Conservation (phyloP, 1,140 invertebrate species). For the Ostrea denselamellosa region DNA sequence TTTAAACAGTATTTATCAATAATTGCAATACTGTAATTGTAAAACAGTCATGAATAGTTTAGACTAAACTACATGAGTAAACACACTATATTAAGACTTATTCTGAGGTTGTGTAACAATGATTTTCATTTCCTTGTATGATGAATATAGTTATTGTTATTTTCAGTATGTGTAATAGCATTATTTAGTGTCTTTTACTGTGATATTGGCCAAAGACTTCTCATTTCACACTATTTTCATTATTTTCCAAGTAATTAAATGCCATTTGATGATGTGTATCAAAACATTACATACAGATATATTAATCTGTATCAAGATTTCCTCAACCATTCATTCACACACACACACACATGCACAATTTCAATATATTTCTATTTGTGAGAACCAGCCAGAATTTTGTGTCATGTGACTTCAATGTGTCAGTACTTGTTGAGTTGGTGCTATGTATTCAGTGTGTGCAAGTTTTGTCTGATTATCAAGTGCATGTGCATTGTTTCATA, state of each 20-base stretch:
- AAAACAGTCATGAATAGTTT: too few species aligned
- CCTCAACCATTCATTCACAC: too few species aligned
- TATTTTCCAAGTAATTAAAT: neutral
- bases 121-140: neutral
- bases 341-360: too few species aligned
- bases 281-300: neutral
- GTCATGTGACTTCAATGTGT: neutral
- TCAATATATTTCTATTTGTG: too few species aligned
- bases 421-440: conserved; percentile 20
- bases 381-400: too few species aligned
- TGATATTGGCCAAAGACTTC: conserved; percentile 20
- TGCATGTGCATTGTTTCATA: neutral
- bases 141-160: neutral
- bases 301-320: neutral
- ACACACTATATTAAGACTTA: too few species aligned
- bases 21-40: too few species aligned
- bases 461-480: neutral
- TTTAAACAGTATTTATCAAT: too few species aligned
- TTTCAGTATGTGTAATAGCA: neutral
- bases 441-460: neutral
- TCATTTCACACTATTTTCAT: neutral
- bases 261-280: neutral
- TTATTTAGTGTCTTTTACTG: neutral
- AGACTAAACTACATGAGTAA: too few species aligned
- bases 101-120: neutral